Conservation (phyloP, 2,113 vertebrate genomes). For the Aplodontia rufa region DNA sequence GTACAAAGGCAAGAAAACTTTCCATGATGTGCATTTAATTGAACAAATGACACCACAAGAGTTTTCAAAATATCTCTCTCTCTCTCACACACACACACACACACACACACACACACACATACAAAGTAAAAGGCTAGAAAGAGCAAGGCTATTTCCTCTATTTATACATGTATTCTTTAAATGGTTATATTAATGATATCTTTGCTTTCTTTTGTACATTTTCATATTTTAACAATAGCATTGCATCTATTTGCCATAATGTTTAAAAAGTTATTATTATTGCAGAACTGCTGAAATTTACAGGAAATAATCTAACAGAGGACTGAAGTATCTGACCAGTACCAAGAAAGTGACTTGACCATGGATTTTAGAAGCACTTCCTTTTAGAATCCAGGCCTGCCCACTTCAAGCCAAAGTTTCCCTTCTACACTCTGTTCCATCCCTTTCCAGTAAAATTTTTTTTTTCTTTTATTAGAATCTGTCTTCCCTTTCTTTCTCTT, state of each 20-base stretch:
- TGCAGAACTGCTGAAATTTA: not conserved
- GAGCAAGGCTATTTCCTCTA: not conserved
- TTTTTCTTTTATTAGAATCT: not conserved
- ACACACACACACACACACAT: not conserved
- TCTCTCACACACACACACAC: not conserved
- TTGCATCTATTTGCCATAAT: not conserved
- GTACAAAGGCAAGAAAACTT: not conserved
- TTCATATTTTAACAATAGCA: not conserved
- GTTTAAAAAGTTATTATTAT: constrained; percentile 16
- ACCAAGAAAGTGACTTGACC: not conserved
- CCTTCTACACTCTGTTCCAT: not conserved
- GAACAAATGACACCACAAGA: not conserved
- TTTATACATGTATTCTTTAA: not conserved
- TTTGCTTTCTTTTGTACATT: not conserved
- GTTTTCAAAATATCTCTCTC: not conserved
- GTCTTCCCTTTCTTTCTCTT: not conserved
- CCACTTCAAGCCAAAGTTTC: not conserved
- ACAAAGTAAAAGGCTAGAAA: not conserved
- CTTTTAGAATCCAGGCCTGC: not conserved
- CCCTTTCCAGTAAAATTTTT: not conserved
- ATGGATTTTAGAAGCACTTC: not conserved
- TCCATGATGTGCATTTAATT: not conserved
- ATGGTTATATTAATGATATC: not conserved
- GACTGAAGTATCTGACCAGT: not conserved
- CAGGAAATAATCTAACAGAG: not conserved